These are phyloP conservation scores for Antheraea yamamai DNA, from an alignment of 2,888 invertebrate genomes.

Conservation along the genomic window DNA sequence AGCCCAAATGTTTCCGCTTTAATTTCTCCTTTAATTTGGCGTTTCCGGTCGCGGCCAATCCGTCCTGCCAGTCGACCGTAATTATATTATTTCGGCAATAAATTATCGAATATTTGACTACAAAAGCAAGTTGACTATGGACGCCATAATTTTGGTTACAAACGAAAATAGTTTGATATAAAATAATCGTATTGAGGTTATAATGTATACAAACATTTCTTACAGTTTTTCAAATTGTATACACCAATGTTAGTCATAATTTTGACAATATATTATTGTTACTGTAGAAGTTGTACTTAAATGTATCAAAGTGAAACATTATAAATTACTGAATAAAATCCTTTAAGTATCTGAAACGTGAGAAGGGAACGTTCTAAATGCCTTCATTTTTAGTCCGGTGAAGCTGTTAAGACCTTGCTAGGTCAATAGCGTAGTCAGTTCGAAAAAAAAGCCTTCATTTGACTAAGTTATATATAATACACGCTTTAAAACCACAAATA, in stretches of 20 bases:
- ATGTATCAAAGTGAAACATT: no score
- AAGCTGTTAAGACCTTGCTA: no score
- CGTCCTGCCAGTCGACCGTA: conserved; percentile 78
- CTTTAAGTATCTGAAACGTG: no score
- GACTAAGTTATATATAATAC: no score
- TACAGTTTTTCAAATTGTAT: neutral
- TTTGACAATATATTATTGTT: neutral
- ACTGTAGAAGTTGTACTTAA: no score
- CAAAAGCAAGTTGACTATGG: conserved; percentile 72
- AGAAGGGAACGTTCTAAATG: no score
- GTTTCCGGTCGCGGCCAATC: conserved; percentile 79
- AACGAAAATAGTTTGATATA: conserved; percentile 46
- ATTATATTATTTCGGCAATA: conserved; percentile 83
- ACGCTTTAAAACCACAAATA: no score
- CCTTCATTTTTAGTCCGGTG: no score
- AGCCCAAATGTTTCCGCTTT: conserved; percentile 81
- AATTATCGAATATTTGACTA: conserved; percentile 80
- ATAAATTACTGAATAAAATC: no score
- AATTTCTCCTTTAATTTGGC: conserved; percentile 81
- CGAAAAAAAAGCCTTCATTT: no score
- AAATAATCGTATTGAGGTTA: neutral
- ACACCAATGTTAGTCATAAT: neutral
- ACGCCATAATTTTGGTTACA: conserved; percentile 70
- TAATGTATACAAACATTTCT: neutral
- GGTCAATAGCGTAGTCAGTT: no score